These are phyloP conservation scores for Trichogramma dendrolimi DNA, from an alignment of 2,888 invertebrate genomes.

Conservation along the genomic window DNA sequence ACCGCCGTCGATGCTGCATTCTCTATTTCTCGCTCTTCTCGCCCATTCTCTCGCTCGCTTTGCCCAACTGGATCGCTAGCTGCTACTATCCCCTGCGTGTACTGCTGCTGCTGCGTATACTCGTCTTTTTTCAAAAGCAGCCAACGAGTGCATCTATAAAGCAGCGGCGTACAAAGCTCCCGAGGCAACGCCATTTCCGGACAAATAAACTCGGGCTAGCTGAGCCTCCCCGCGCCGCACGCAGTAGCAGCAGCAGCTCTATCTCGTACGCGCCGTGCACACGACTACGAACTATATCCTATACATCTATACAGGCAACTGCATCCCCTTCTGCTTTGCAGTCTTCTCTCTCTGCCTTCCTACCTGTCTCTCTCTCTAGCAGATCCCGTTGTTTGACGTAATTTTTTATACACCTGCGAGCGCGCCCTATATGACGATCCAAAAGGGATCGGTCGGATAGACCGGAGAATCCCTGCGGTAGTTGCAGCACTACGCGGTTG, in stretches of 20 bases:
- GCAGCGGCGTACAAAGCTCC: conserved; percentile 42
- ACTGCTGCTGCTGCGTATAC: conserved; percentile 36
- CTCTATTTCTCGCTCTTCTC: conserved; percentile 34
- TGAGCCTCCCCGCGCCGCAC: neutral
- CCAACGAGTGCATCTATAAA: conserved; percentile 44
- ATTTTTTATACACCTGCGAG: too few relatives aligned
- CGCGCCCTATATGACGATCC: too few relatives aligned
- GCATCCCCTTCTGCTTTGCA: too few relatives aligned
- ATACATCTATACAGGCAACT: too few relatives aligned
- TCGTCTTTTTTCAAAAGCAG: conserved; percentile 38
- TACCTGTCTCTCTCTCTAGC: too few relatives aligned
- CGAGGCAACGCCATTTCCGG: conserved; percentile 52
- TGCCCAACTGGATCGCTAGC: conserved; percentile 24
- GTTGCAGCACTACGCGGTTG: too few relatives aligned
- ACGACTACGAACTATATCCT: too few relatives aligned
- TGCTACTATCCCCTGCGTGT: conserved; percentile 35
- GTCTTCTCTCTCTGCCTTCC: too few relatives aligned
- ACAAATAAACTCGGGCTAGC: conserved; percentile 52
- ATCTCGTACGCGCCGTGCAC: too few relatives aligned
- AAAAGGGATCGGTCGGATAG: too few relatives aligned
- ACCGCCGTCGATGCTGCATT: conserved; percentile 25
- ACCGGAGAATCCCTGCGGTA: too few relatives aligned
- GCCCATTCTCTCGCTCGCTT: conserved; percentile 34
- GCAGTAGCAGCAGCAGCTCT: conserved; percentile 47
- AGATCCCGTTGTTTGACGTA: too few relatives aligned